A percentile compares a stretch with the other conserved stretches of the same genome.
phyloP scores from a whole-genome alignment of 1,140 invertebrate genomes.

The Bombus soroeensis region DNA sequence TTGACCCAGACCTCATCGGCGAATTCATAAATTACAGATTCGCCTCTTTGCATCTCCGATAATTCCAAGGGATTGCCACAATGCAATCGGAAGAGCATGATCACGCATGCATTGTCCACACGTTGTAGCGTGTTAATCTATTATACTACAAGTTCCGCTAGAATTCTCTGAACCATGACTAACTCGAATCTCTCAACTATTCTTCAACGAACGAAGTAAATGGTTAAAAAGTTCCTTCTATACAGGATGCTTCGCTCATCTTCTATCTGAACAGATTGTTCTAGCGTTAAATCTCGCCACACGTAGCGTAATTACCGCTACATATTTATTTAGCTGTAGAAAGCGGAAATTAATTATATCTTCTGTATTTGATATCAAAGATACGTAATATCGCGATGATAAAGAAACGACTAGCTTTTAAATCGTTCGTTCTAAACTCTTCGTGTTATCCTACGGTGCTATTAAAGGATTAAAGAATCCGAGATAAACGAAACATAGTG shows the following conservation, averaged over 20 bases:
- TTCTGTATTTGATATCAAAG: no score
- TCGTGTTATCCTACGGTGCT: no score
- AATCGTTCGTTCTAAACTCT: no score
- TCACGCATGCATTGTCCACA: neutral
- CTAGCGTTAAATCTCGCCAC: no score
- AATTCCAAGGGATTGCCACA: neutral
- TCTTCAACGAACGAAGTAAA: neutral
- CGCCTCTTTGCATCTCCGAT: neutral
- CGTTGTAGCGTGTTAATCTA: neutral
- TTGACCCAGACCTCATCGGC: constrained; percentile 1
- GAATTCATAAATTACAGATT: constrained; percentile 18
- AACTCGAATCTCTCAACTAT: neutral
- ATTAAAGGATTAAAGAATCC: neutral
- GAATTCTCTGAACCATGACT: neutral
- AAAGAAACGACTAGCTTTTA: no score
- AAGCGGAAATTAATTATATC: no score
- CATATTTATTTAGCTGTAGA: no score
- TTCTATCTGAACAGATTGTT: neutral
- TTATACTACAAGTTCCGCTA: constrained; percentile 2
- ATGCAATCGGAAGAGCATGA: neutral
- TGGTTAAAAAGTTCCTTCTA: neutral
- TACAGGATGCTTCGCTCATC: neutral
- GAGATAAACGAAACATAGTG: neutral
- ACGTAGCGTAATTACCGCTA: no score
- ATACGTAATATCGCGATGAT: no score